These are phyloP conservation scores for Odontamblyopus rebecca DNA, from an alignment of 2,797 vertebrate species.

Conservation along the genomic window DNA sequence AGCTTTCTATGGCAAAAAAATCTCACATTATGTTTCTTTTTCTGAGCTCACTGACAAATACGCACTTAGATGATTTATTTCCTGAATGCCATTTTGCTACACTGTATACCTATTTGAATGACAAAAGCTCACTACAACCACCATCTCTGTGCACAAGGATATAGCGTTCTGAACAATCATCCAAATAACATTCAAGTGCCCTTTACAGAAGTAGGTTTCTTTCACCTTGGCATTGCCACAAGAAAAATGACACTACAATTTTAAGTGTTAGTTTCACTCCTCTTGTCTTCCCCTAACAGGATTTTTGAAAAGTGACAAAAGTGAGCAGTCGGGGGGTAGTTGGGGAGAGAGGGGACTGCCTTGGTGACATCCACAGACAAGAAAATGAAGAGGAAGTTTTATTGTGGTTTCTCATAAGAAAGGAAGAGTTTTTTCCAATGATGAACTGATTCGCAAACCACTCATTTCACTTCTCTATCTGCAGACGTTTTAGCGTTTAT, in stretches of 20 bases:
- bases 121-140: not conserved
- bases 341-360: not conserved
- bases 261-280: slow-evolving; percentile 2
- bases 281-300: not conserved
- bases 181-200: slow-evolving; percentile 1
- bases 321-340: not conserved
- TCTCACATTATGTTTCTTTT: slow-evolving; percentile 21
- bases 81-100: slow-evolving; percentile 49
- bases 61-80: slow-evolving; percentile 51
- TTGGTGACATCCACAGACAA: not conserved
- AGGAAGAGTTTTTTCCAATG: not conserved
- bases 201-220: not conserved
- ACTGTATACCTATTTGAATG: slow-evolving; percentile 22
- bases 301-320: slow-evolving; percentile 6
- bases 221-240: not conserved
- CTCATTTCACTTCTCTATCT: not conserved
- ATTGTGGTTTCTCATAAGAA: not conserved
- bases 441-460: not conserved
- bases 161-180: not conserved
- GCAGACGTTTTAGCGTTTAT: not conserved
- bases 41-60: slow-evolving; percentile 46
- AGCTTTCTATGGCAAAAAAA: slow-evolving; percentile 37
- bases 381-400: not conserved
- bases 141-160: not conserved
- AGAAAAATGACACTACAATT: slow-evolving; percentile 1